Percentiles rank a stretch among this genome's conserved stretches.
Evolutionary conservation across 2,113 vertebrate genomes (phyloP).

Genomic region (Equus przewalskii): DNA sequence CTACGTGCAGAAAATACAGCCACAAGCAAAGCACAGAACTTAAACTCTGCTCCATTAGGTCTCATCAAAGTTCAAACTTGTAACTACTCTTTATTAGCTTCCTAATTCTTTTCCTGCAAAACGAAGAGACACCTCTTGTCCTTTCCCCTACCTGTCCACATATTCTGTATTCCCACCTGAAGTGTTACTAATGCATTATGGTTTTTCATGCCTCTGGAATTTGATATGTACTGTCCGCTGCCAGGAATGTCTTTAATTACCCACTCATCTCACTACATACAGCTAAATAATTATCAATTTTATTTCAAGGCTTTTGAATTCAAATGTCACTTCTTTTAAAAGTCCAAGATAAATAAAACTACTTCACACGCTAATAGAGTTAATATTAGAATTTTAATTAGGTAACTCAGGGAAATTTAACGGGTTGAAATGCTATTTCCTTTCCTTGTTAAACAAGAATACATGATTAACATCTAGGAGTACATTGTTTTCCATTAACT

Average conservation of each 20-base stretch:
- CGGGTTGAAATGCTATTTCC: not conserved
- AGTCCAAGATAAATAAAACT: not conserved
- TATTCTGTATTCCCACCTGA: not conserved
- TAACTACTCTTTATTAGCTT: not conserved
- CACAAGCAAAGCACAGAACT: not conserved
- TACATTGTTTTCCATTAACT: not conserved
- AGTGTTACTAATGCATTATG: not conserved
- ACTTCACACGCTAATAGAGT: not conserved
- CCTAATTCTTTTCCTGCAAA: not conserved
- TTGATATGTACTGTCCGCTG: not conserved
- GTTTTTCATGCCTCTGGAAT: not conserved
- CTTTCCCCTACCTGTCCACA: not conserved
- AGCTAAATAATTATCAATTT: not conserved
- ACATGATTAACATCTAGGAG: not conserved
- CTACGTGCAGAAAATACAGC: not conserved
- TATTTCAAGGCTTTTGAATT: not conserved
- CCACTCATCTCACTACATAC: not conserved
- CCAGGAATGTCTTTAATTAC: not conserved
- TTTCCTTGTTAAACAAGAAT: not conserved
- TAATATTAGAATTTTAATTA: conserved; percentile 1
- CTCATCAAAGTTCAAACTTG: not conserved
- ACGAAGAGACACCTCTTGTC: not conserved
- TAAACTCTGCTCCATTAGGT: not conserved
- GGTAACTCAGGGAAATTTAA: not conserved
- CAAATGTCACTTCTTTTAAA: not conserved